These are phyloP conservation scores for Ceyx melanurus DNA, from an alignment of 2,113 vertebrate genomes.

Conservation along the genomic window DNA sequence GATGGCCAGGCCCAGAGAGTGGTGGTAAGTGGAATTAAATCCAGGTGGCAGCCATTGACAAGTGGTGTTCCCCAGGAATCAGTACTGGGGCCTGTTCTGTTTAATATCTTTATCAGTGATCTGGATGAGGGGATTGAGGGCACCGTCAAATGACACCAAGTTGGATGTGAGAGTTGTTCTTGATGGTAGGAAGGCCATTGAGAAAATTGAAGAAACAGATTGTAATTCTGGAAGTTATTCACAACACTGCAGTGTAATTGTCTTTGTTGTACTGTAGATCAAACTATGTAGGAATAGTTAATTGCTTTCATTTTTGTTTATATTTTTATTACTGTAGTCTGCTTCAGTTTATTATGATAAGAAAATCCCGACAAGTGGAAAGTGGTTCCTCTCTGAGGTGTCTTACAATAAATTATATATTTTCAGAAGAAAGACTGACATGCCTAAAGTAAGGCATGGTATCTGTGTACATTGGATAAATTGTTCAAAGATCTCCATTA, in stretches of 20 bases:
- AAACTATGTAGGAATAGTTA: not conserved
- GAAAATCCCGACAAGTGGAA: not conserved
- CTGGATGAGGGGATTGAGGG: no score
- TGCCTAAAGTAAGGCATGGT: not conserved
- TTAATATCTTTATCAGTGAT: no score
- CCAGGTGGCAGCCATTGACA: no score
- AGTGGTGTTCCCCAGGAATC: no score
- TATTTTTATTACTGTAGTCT: not conserved
- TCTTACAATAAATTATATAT: not conserved
- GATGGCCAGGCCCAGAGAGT: no score
- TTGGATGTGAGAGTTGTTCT: no score
- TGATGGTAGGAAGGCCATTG: no score
- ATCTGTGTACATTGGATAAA: not conserved
- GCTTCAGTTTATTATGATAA: not conserved
- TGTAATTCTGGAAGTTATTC: not conserved
- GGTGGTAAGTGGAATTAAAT: no score
- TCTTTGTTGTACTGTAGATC: not conserved
- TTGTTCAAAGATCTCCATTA: slow-evolving; percentile 7
- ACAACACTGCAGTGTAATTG: not conserved
- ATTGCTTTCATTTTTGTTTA: not conserved
- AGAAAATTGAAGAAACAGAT: not conserved
- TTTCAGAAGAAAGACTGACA: not conserved
- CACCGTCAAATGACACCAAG: no score
- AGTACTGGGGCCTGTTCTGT: no score
- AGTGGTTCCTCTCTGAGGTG: not conserved